phyloP scores from a whole-genome alignment of 2,113 vertebrate species.

The Scopus umbretta region DNA sequence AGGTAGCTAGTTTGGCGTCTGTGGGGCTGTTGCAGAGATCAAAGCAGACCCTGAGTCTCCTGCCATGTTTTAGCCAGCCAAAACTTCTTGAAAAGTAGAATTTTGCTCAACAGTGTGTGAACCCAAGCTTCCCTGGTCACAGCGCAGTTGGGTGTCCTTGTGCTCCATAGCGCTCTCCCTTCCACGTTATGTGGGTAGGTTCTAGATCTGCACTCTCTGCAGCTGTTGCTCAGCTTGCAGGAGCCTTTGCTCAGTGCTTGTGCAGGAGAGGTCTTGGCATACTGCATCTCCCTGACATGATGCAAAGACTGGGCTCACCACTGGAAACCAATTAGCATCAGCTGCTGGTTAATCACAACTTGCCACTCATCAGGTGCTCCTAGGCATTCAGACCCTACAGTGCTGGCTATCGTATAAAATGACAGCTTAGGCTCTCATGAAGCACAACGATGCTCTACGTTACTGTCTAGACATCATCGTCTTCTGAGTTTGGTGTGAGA shows the following conservation, averaged over 20 bases:
- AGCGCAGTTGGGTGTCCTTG: fast-evolving
- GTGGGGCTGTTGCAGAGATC: too few relatives aligned
- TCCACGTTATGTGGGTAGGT: background rate
- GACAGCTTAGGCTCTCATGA: fast-evolving
- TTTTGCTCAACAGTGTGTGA: background rate
- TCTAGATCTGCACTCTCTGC: background rate
- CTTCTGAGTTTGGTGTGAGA: background rate
- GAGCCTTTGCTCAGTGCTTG: background rate
- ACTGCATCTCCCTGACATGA: background rate
- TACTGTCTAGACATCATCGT: background rate
- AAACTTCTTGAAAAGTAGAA: background rate
- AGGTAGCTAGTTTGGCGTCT: background rate
- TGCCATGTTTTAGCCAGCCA: background rate
- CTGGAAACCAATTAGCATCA: background rate
- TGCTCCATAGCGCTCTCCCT: background rate
- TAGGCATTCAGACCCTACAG: background rate
- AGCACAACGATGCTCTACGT: background rate
- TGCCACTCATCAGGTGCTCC: background rate
- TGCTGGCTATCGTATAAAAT: background rate
- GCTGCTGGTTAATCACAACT: background rate
- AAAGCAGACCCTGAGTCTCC: background rate
- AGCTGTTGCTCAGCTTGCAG: fast-evolving
- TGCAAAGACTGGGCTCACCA: background rate
- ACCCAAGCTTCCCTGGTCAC: background rate
- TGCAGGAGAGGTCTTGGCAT: background rate